phyloP scores from a whole-genome alignment of 2,797 vertebrate species.

The Periparus ater region DNA sequence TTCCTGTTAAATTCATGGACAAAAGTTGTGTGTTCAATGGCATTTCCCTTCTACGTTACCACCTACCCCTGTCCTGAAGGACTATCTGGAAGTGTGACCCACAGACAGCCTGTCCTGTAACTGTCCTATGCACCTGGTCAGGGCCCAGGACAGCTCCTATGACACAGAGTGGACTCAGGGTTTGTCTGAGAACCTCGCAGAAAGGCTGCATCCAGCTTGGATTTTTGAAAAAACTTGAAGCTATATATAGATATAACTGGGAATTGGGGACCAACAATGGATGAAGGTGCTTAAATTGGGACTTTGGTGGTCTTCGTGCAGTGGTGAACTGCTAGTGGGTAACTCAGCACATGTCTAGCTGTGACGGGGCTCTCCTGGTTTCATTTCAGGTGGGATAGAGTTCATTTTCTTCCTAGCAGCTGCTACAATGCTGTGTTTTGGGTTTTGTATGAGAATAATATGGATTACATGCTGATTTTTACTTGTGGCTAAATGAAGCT shows the following conservation, averaged over 20 bases:
- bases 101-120: neutral
- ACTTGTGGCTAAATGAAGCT: neutral
- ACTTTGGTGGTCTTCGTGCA: neutral
- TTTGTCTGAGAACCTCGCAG: neutral
- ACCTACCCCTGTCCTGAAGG: neutral
- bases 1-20: neutral
- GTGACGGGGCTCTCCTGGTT: neutral
- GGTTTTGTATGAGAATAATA: neutral
- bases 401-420: neutral
- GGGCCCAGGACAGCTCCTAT: neutral
- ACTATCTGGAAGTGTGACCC: rapidly evolving
- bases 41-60: neutral
- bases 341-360: neutral
- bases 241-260: neutral
- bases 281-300: neutral
- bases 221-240: neutral
- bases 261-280: neutral
- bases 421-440: neutral
- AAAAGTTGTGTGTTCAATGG: neutral
- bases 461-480: neutral
- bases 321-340: rapidly evolving
- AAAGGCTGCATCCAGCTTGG: neutral
- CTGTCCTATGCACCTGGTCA: neutral
- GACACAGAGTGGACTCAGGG: neutral
- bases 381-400: neutral